phyloP scores from a whole-genome alignment of 2,113 vertebrate species.

The Narcine bancroftii region DNA sequence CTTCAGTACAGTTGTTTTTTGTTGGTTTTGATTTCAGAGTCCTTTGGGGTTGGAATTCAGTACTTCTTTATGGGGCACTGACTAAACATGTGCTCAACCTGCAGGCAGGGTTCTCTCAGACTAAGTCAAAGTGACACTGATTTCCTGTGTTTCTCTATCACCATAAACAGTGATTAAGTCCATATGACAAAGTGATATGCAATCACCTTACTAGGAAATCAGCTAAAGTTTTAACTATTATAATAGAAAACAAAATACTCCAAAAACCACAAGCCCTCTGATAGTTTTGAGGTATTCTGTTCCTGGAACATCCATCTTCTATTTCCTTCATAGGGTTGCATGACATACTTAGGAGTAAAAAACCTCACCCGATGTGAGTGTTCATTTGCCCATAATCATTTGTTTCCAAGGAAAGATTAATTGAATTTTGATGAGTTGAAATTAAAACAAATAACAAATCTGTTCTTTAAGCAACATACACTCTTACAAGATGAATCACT shows the following conservation, averaged over 20 bases:
- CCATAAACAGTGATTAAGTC: conserved; percentile 34
- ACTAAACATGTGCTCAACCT: conserved; percentile 9
- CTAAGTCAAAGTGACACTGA: conserved; percentile 30
- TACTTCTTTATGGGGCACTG: conserved; percentile 13
- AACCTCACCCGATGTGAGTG: not conserved
- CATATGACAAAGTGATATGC: conserved; percentile 37
- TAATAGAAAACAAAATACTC: conserved; percentile 10
- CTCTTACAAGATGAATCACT: not conserved
- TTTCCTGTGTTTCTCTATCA: conserved; percentile 37
- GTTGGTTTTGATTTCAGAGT: conserved; percentile 28
- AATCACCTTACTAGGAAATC: conserved; percentile 32
- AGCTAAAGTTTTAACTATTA: conserved; percentile 23
- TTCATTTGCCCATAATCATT: not conserved
- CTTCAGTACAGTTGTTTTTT: conserved; percentile 25
- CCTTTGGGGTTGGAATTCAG: conserved; percentile 18
- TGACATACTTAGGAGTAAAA: not conserved
- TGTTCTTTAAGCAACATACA: not conserved
- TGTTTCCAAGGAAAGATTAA: not conserved
- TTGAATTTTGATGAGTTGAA: not conserved
- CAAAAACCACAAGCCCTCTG: conserved; percentile 4
- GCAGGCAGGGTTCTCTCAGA: conserved; percentile 30
- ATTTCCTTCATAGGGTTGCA: not conserved
- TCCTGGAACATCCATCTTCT: not conserved
- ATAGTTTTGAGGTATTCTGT: not conserved
- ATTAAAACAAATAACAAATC: not conserved